Evolutionary conservation across 2,113 vertebrate species (phyloP).

Genomic region (Gnathonemus echidnorhynchus): DNA sequence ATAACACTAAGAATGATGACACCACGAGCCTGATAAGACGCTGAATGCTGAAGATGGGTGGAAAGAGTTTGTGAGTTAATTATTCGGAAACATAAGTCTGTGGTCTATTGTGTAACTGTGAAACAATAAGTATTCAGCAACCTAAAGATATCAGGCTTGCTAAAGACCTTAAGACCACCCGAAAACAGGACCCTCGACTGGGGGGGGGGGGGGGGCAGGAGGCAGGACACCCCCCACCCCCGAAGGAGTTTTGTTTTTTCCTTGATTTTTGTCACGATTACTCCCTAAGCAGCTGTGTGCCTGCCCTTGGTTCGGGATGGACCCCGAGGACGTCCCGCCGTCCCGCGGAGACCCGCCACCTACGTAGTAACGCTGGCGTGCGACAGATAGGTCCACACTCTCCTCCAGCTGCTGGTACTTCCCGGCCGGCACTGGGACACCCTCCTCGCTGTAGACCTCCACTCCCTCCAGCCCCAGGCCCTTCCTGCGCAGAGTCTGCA

Average conservation of each 20-base stretch:
- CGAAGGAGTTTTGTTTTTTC: background rate
- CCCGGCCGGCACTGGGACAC: conserved; percentile 53
- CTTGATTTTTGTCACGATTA: background rate
- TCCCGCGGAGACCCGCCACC: conserved; percentile 41
- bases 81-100: background rate
- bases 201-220: background rate
- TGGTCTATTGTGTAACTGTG: background rate
- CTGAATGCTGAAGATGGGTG: background rate
- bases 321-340: background rate
- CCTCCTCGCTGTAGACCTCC: conserved; percentile 74
- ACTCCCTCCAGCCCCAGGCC: conserved; percentile 71
- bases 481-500: conserved; percentile 81
- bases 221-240: background rate
- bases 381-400: conserved; percentile 64
- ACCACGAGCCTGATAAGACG: background rate
- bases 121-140: background rate
- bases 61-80: background rate
- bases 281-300: background rate
- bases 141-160: background rate
- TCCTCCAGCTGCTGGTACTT: conserved; percentile 60
- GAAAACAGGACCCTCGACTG: background rate
- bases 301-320: background rate
- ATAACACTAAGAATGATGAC: background rate
- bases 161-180: background rate
- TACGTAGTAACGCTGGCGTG: conserved; percentile 72